Conservation (phyloP, 2,797 vertebrate species). For the Naso thynnoides region DNA sequence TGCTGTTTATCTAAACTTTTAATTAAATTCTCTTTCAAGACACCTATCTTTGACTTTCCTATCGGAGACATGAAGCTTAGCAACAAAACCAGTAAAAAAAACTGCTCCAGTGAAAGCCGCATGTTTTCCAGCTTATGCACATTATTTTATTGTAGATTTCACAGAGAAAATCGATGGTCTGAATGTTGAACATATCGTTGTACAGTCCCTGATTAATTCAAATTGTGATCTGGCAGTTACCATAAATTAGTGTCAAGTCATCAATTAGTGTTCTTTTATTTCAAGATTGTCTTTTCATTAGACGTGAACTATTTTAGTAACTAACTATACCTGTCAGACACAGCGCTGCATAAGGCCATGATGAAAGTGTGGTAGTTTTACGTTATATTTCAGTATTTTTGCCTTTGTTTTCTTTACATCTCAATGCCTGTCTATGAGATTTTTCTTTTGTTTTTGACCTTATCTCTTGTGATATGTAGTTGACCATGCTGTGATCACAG, state of each 20-base stretch:
- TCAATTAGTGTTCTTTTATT: no score
- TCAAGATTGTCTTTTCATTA: constrained; percentile 3
- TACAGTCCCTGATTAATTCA: neutral
- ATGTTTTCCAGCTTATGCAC: neutral
- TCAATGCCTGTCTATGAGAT: neutral
- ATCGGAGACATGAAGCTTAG: neutral
- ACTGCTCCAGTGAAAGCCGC: neutral
- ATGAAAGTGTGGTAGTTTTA: neutral
- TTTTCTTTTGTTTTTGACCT: neutral
- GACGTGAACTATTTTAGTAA: neutral
- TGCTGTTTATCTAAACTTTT: constrained; percentile 27
- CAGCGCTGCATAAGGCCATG: neutral
- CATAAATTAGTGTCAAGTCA: neutral
- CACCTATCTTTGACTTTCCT: constrained; percentile 18
- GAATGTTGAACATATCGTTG: neutral
- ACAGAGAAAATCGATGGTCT: neutral
- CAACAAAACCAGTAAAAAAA: constrained; percentile 7
- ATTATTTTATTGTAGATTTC: neutral
- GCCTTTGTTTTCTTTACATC: neutral
- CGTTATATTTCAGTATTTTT: neutral
- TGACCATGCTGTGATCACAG: constrained; percentile 1
- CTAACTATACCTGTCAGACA: neutral
- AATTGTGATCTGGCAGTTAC: neutral
- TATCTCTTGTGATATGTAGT: neutral
- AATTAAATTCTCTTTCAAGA: constrained; percentile 32